These are phyloP conservation scores for Umimayanthus chanpuru DNA, from an alignment of 92 coral and sea anemone species.

Conservation along the genomic window DNA sequence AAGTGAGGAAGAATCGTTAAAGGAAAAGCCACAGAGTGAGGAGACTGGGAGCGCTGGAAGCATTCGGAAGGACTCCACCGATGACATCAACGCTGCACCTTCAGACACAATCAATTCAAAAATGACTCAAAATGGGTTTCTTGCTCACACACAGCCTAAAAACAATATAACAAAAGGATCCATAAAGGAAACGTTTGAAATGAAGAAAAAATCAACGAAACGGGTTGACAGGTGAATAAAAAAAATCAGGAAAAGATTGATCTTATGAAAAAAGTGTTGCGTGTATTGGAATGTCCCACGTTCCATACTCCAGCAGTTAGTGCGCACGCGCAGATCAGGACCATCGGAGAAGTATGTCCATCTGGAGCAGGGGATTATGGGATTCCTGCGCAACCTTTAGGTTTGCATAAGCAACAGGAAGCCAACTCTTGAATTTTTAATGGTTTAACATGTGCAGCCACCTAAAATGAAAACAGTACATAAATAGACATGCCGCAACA, in stretches of 20 bases:
- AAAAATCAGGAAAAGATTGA: background rate
- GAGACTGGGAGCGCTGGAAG: background rate
- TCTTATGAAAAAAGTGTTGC: background rate
- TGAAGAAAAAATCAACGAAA: background rate
- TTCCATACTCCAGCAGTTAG: background rate
- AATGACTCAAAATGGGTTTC: slow-evolving; percentile 23
- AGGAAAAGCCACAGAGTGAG: background rate
- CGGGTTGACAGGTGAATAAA: slow-evolving; percentile 2
- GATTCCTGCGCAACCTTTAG: background rate
- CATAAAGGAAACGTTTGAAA: background rate
- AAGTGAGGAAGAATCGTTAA: slow-evolving; percentile 25
- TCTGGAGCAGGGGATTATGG: background rate
- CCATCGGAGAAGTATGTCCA: background rate
- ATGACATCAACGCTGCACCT: background rate
- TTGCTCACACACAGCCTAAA: background rate
- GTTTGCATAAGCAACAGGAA: background rate
- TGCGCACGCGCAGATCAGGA: slow-evolving; percentile 2
- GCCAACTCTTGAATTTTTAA: background rate
- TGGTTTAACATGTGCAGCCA: background rate
- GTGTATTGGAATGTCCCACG: slow-evolving; percentile 24
- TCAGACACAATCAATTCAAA: background rate
- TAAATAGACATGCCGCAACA: background rate
- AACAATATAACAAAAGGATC: background rate
- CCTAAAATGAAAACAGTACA: background rate
- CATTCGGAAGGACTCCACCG: background rate